Conservation (phyloP, 1,140 invertebrate species). For the Zeugodacus cucurbitae region DNA sequence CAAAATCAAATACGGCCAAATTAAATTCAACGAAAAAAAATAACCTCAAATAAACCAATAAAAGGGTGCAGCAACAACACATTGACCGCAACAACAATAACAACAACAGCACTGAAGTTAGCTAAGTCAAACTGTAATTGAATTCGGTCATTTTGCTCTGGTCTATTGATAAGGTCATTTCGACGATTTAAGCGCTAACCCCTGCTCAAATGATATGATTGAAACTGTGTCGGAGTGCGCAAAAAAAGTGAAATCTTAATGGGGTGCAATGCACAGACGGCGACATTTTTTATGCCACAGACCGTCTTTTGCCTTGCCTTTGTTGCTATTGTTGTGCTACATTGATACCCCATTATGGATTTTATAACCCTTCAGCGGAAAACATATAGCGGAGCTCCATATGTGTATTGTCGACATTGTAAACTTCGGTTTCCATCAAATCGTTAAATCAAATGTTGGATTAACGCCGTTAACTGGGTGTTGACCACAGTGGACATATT, state of each 20-base stretch:
- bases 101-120: not conserved
- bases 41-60: not conserved
- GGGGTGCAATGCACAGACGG: slow-evolving; percentile 34
- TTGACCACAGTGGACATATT: not conserved
- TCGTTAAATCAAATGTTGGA: not conserved
- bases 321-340: not conserved
- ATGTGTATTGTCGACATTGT: not conserved
- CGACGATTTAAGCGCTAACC: not conserved
- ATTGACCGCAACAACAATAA: slow-evolving; percentile 17
- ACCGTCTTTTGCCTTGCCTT: not conserved
- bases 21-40: not conserved
- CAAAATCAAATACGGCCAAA: not conserved
- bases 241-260: not conserved
- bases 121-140: slow-evolving; percentile 23
- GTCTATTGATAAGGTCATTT: slow-evolving; percentile 37
- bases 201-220: not conserved
- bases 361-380: not conserved
- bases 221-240: not conserved
- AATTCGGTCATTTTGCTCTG: slow-evolving; percentile 29
- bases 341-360: not conserved
- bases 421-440: not conserved
- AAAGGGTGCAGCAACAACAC: not conserved
- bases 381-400: not conserved
- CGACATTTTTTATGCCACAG: slow-evolving; percentile 1
- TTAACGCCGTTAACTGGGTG: not conserved